Evolutionary conservation across 2,888 invertebrate species (phyloP), one percentile per base, ranked within the genome.

Genomic region (Alcis repandata): DNA sequence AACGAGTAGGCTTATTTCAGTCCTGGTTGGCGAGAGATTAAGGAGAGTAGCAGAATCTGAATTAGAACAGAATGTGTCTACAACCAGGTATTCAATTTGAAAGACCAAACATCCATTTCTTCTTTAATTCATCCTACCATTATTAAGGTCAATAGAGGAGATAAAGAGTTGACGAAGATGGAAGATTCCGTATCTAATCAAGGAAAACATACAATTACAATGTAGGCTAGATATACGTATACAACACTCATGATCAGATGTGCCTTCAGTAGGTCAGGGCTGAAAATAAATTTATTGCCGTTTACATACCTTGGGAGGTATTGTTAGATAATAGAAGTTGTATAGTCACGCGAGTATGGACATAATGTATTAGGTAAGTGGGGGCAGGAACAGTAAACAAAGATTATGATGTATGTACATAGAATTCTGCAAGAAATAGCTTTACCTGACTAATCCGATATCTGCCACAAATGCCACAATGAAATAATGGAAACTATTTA

Each of bases 241-340:
- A 8, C 61, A 11, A 17, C 10, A 48, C 54, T 60, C 67, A 63
- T 65, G 66, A 69, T 38, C 63, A 59, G 36, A 49, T 56, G 40
- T 57, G 54, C 54, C 68, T 69, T 43, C 64, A 86, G 72, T 82
- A 70, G 86, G 88, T 85, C 88, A 88, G 79, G 88, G 88, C 68
- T 62, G 43, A 56, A 57, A 65, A 61, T 65, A 60, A n/a, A 64
- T 59, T 56, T 52, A 59, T 46, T 27, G 15, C 20, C 40, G 63
- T 59, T 66, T 62, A 51, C 56, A 27, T 46, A 22, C 17, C 11
- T 53, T 48, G 15, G 19, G 22, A 60, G 13, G 15, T 59, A 41
- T 17, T 32, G 48, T 49, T 49, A 49, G 10, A 10, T 32, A 27
- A 49, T 40, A 19, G 11, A 45, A 46, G 46, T 56, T 33, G 33